A percentile compares a stretch with the other conserved stretches of the same genome.
These are phyloP conservation scores for Melanotaenia boesemani DNA, from an alignment of 2,797 vertebrate genomes.

Conservation along the genomic window DNA sequence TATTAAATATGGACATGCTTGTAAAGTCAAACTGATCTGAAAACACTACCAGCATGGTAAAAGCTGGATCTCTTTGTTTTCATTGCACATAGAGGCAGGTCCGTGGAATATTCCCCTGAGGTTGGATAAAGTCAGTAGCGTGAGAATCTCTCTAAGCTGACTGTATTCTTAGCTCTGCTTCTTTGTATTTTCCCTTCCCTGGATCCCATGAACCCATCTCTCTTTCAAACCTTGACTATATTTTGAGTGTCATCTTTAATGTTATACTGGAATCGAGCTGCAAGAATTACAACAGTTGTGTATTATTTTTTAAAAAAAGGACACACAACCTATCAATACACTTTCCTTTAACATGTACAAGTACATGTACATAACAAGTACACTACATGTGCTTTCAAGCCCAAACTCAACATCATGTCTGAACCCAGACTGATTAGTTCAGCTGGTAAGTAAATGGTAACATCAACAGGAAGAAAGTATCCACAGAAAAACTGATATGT, in stretches of 20 bases:
- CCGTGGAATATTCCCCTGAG: conserved; percentile 29
- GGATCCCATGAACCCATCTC: not conserved
- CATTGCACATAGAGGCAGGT: conserved; percentile 36
- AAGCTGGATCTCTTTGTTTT: not conserved
- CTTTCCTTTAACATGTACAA: not conserved
- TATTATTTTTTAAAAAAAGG: not conserved
- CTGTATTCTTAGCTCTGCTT: conserved; percentile 57
- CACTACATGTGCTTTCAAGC: not conserved
- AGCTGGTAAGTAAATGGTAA: too few relatives aligned
- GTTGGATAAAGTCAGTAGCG: conserved; percentile 43
- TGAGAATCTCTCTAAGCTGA: conserved; percentile 48
- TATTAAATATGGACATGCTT: not conserved
- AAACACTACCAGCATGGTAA: not conserved
- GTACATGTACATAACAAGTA: not conserved
- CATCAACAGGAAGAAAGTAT: too few relatives aligned
- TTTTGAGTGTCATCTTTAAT: conserved; percentile 11
- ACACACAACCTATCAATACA: not conserved
- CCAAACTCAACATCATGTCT: not conserved
- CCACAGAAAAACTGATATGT: too few relatives aligned
- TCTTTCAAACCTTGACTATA: conserved; percentile 26
- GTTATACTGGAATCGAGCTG: not conserved
- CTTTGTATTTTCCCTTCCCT: conserved; percentile 11
- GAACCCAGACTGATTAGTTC: too few relatives aligned
- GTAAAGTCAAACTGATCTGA: conserved; percentile 5
- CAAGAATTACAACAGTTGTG: conserved; percentile 7